Conservation (phyloP, 1,140 invertebrate species). For the Chrysoperla carnea region DNA sequence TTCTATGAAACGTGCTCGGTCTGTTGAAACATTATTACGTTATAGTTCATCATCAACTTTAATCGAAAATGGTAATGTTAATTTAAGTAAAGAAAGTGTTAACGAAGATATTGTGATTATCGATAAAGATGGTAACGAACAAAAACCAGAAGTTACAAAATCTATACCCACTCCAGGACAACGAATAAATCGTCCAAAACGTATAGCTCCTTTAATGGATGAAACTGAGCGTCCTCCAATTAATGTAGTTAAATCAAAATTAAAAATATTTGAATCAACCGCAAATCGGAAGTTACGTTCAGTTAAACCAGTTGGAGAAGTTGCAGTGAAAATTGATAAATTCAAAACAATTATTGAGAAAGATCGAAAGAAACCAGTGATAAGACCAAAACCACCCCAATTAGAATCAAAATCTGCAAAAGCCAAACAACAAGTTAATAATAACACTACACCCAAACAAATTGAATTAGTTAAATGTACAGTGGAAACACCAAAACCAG, state of each 20-base stretch:
- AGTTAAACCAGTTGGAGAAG: slow-evolving; percentile 34
- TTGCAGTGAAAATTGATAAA: slow-evolving; percentile 42
- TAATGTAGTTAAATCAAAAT: slow-evolving; percentile 67
- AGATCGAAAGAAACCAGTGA: slow-evolving; percentile 22
- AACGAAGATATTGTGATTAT: slow-evolving; percentile 18
- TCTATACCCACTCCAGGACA: slow-evolving; percentile 14
- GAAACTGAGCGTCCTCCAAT: slow-evolving; percentile 67
- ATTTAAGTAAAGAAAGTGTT: slow-evolving; percentile 10
- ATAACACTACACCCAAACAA: slow-evolving; percentile 2
- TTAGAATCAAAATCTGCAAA: slow-evolving; percentile 2
- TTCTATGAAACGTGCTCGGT: slow-evolving; percentile 62
- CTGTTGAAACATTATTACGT: slow-evolving; percentile 59
- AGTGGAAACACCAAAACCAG: background rate
- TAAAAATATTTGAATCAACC: slow-evolving; percentile 63
- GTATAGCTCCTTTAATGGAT: slow-evolving; percentile 47
- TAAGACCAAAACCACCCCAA: slow-evolving; percentile 20
- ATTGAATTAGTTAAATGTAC: background rate
- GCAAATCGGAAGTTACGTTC: slow-evolving; percentile 31
- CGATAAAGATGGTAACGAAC: slow-evolving; percentile 10
- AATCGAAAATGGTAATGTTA: slow-evolving; percentile 14
- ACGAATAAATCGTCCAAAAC: slow-evolving; percentile 34
- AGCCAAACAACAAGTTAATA: background rate
- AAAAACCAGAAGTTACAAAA: slow-evolving; percentile 20
- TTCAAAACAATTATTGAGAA: slow-evolving; percentile 40
- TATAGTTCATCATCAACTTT: slow-evolving; percentile 24